Base-by-base conservation (phyloP, 2,797 vertebrate species). In the Mycteria americana region DNA sequence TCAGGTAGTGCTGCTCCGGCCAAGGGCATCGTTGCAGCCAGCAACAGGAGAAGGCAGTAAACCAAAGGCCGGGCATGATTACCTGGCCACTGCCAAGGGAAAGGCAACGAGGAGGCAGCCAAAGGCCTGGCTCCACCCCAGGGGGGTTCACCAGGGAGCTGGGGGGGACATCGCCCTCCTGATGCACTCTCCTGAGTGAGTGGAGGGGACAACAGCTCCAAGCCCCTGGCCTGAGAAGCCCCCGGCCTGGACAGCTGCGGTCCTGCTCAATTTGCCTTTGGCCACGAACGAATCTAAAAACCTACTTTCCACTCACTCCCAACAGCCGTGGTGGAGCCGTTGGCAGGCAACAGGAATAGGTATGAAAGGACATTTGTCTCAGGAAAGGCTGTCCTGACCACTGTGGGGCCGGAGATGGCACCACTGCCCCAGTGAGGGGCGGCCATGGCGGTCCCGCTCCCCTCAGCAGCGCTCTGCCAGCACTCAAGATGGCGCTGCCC, bases 401-500 rank as follows among this genome's bases (percentile, higher is more conserved):
- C 11, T 5, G 33, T 1, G 13, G n/a, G 21, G 7, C 25, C 54
- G 3, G 7, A 10, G 39, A 11, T 2, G 10, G 8, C 45, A 12
- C 31, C 59, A 2, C 37, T 0, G 10, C 16, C 63, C 4, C 28
- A 2, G 0, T 2, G 10, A 45, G 23, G 3, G 25, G 7, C 2
- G 1, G 1, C 39, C 6, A 1, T 9, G 25, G 45, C 62, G 6
- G 16, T 28, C 12, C 3, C 30, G 2, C 37, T 10, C 13, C 33
- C 41, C 27, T 17, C 63, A 19, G 88, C 54, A 3, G 37, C 4
- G 14, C 28, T 11, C 41, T 84, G 89, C 96, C 97, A 64, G n/a
- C 28, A 83, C 80, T 14, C 76, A 93, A 91, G 18, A 97, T 97
- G 97, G 93, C 92, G 87, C 56, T 10, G 50, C 48, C 10, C 69